Evolutionary conservation across 2,888 invertebrate genomes (phyloP).

Genomic region (Dynastes maya): DNA sequence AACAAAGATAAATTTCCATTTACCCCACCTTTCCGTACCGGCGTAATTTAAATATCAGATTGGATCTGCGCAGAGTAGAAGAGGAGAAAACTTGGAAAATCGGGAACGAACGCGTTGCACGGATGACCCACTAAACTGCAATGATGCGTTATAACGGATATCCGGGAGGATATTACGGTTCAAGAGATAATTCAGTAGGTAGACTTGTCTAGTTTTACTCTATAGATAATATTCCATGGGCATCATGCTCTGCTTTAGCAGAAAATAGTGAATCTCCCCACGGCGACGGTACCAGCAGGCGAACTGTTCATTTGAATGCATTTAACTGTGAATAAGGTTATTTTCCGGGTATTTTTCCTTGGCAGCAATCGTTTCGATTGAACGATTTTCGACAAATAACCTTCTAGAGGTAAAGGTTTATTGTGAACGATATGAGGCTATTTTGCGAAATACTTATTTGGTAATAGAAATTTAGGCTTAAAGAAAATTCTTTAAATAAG

Average conservation of each 20-base stretch:
- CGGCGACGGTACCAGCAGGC: not conserved
- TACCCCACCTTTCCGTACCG: not conserved
- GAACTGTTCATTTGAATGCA: slow-evolving; percentile 17
- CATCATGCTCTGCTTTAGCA: not conserved
- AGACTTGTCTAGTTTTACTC: slow-evolving; percentile 38
- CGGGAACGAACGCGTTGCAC: slow-evolving; percentile 13
- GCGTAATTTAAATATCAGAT: slow-evolving; percentile 35
- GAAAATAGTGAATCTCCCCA: not conserved
- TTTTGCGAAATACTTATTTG: no score
- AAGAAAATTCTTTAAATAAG: no score
- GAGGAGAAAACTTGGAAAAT: not conserved
- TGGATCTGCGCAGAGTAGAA: not conserved
- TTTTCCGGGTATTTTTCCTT: slow-evolving; percentile 11
- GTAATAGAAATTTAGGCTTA: no score
- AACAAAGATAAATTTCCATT: slow-evolving; percentile 37
- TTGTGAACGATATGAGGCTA: not conserved
- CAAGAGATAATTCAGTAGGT: slow-evolving; percentile 51
- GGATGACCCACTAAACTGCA: slow-evolving; percentile 54
- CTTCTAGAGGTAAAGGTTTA: not conserved
- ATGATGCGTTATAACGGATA: slow-evolving; percentile 56
- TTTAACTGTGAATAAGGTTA: slow-evolving; percentile 5
- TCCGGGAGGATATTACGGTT: slow-evolving; percentile 54
- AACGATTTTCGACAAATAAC: not conserved
- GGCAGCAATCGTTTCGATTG: not conserved
- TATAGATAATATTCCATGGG: slow-evolving; percentile 37